Conservation (phyloP, 2,888 invertebrate species). For the Tortrix viridana region DNA sequence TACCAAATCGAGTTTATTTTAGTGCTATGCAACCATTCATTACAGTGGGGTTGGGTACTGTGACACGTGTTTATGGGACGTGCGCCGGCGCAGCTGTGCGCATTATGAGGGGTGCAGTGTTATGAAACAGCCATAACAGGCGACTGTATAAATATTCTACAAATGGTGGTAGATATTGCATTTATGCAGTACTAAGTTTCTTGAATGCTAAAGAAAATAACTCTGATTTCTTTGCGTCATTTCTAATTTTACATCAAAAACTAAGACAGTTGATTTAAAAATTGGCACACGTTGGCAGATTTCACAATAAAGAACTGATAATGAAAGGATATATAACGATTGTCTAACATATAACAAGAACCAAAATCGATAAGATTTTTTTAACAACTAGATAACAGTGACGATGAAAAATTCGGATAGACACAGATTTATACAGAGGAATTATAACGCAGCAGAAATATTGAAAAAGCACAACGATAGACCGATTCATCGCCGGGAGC, state of each 20-base stretch:
- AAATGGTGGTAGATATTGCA: not conserved
- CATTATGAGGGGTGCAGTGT: constrained; percentile 23
- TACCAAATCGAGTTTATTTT: not conserved
- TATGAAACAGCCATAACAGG: constrained; percentile 23
- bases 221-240: no score
- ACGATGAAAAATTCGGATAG: no score
- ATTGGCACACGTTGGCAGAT: no score
- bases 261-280: no score
- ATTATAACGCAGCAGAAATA: not conserved
- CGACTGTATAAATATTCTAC: not conserved
- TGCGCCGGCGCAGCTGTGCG: constrained; percentile 29
- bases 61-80: constrained; percentile 29
- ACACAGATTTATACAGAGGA: no score
- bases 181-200: not conserved
- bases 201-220: not conserved
- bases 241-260: no score
- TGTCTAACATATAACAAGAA: no score
- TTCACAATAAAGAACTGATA: no score
- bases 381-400: no score
- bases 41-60: constrained; percentile 10
- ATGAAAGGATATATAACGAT: no score
- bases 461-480: constrained; percentile 21
- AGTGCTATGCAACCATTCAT: not conserved
- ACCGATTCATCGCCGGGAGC: constrained; percentile 24
- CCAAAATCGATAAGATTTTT: no score